Evolutionary conservation across 2,113 vertebrate species (phyloP).

Genomic region (Muscicapa adusta): DNA sequence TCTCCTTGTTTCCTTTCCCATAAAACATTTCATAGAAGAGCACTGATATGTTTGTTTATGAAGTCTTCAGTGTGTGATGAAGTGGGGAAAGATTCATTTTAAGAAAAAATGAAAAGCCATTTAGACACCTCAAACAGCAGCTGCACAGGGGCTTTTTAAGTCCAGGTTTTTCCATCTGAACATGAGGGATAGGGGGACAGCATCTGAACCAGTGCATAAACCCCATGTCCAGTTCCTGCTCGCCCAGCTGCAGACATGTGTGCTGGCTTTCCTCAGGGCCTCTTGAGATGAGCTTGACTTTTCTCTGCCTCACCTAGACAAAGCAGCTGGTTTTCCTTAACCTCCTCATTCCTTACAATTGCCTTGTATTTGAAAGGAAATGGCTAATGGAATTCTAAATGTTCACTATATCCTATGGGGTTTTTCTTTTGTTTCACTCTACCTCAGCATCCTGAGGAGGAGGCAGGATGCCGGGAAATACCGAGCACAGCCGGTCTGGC

Average conservation of each 20-base stretch:
- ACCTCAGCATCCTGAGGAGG: neutral
- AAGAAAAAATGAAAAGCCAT: neutral
- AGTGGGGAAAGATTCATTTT: neutral
- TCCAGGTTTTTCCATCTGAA: neutral
- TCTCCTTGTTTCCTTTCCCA: neutral
- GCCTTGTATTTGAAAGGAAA: slow-evolving; percentile 2
- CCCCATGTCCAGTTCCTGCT: neutral
- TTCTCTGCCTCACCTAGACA: neutral
- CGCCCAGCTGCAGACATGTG: neutral
- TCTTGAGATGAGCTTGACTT: neutral
- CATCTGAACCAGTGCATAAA: neutral
- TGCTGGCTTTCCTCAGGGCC: neutral
- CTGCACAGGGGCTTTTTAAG: neutral
- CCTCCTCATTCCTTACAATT: neutral
- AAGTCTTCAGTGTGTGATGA: neutral
- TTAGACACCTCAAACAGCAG: neutral
- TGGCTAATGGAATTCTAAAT: neutral
- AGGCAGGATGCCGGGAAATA: neutral
- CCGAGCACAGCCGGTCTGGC: accelerated
- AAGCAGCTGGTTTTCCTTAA: neutral
- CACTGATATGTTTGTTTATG: neutral
- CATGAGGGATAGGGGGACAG: neutral
- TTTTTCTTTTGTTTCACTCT: slow-evolving; percentile 5
- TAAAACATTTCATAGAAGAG: neutral
- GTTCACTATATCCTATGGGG: neutral